phyloP scores from a whole-genome alignment of 2,113 vertebrate genomes.

The Formicarius rufipectus region DNA sequence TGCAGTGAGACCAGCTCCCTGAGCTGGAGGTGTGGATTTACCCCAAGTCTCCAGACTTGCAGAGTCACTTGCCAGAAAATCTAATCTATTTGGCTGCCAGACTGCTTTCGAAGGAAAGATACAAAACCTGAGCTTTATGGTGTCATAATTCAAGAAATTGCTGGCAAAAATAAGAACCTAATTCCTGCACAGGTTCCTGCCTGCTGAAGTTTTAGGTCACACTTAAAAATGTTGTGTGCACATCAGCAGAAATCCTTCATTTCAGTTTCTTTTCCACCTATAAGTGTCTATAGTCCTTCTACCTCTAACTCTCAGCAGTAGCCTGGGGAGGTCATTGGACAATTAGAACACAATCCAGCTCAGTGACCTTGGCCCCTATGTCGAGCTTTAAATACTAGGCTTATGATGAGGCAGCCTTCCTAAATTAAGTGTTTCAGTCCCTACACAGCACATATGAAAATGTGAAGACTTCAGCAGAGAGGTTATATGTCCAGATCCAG shows the following conservation, averaged over 20 bases:
- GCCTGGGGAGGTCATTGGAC: not conserved
- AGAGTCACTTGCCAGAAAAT: not conserved
- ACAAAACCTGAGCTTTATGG: not conserved
- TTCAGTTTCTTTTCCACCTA: not conserved
- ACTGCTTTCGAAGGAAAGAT: not conserved
- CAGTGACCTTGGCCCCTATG: not conserved
- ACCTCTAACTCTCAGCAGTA: not conserved
- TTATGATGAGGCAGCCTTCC: not conserved
- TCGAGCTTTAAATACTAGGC: not conserved
- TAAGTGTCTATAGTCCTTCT: not conserved
- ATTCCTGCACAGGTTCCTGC: not conserved
- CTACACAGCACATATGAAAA: not conserved
- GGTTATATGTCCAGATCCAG: not conserved
- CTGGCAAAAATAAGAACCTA: not conserved
- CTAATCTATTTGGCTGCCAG: not conserved
- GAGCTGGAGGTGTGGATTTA: not conserved
- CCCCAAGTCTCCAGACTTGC: not conserved
- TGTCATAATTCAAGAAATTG: not conserved
- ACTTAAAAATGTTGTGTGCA: not conserved
- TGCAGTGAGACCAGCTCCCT: not conserved
- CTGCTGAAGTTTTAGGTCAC: not conserved
- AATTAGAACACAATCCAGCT: not conserved
- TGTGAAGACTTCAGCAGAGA: not conserved
- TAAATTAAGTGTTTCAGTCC: not conserved
- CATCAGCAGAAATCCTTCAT: not conserved